Conservation (phyloP, 2,113 vertebrate genomes). For the Pangasianodon hypophthalmus region DNA sequence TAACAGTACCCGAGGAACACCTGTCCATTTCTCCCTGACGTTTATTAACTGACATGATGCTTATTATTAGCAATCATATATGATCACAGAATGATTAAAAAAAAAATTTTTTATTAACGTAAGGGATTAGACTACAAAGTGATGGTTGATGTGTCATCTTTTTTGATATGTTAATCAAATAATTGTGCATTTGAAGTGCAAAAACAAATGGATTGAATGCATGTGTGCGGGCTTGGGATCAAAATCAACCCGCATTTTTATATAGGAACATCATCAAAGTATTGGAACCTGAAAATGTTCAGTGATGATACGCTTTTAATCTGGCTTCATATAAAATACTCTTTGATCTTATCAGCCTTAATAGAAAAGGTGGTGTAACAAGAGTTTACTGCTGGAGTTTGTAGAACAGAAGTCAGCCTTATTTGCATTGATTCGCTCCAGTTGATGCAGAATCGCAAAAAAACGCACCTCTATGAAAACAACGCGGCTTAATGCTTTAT, state of each 20-base stretch:
- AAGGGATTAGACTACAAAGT: not conserved
- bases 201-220: not conserved
- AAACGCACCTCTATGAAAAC: not conserved
- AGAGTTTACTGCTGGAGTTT: constrained; percentile 5
- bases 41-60: constrained; percentile 13
- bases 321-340: constrained; percentile 35
- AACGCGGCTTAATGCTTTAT: too few relatives aligned
- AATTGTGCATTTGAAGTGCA: not conserved
- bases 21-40: constrained; percentile 27
- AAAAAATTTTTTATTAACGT: not conserved
- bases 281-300: not conserved
- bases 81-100: not conserved
- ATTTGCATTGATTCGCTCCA: not conserved
- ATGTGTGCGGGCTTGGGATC: not conserved
- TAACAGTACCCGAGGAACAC: constrained; percentile 27
- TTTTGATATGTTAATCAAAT: not conserved
- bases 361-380: not conserved
- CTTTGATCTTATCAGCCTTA: constrained; percentile 12
- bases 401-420: constrained; percentile 29
- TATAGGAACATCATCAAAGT: not conserved
- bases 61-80: not conserved
- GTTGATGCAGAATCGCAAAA: not conserved
- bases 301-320: constrained; percentile 38
- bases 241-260: not conserved
- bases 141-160: not conserved